phyloP scores from a whole-genome alignment of 2,113 vertebrate species.

The Puntigrus tetrazona region DNA sequence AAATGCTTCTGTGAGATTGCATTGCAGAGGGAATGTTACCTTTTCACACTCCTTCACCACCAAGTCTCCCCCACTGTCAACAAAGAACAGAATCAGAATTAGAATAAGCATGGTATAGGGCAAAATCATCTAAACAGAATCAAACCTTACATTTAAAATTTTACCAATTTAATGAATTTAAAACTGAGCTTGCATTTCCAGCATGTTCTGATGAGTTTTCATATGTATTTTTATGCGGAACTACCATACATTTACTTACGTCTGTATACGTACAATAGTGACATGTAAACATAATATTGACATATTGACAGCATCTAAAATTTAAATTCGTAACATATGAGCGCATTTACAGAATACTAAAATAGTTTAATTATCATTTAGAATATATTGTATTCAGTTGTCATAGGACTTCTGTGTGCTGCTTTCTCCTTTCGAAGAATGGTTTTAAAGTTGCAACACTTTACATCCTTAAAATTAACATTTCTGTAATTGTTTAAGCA shows the following conservation, averaged over 20 bases:
- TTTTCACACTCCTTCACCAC: slow-evolving; percentile 7
- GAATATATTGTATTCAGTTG: not conserved
- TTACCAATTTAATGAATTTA: too few species aligned
- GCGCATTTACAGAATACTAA: not conserved
- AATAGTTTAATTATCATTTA: not conserved
- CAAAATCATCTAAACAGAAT: too few species aligned
- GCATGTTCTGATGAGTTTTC: not conserved
- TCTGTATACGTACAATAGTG: not conserved
- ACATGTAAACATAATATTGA: not conserved
- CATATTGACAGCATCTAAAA: not conserved
- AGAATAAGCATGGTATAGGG: not conserved
- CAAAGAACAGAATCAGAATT: not conserved
- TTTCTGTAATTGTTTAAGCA: not conserved
- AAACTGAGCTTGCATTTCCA: not conserved
- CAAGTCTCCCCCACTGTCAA: not conserved
- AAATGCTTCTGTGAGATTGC: slow-evolving; percentile 47
- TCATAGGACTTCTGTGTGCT: not conserved
- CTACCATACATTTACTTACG: not conserved
- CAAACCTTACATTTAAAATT: too few species aligned
- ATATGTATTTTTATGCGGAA: not conserved
- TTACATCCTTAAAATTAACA: not conserved
- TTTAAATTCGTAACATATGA: not conserved
- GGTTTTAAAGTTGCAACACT: not conserved
- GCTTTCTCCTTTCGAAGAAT: not conserved
- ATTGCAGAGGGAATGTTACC: slow-evolving; percentile 16